A percentile compares a stretch with the other conserved stretches of the same genome.
These are phyloP conservation scores for Augiades crinisus DNA, from an alignment of 2,888 invertebrate genomes.

Conservation along the genomic window DNA sequence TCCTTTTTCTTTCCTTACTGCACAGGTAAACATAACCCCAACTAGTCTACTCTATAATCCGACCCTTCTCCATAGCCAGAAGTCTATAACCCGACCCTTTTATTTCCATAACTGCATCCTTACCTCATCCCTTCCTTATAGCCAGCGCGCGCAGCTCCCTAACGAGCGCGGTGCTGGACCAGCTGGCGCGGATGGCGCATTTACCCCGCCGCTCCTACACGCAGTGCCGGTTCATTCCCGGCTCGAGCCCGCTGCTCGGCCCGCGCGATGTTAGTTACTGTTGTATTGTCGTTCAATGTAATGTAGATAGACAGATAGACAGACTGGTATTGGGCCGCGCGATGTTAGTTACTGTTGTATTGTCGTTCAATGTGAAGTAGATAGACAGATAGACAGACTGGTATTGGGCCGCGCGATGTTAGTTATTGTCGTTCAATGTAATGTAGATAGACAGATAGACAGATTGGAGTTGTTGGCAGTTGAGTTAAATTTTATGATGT, in stretches of 20 bases:
- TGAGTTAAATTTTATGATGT: too few species aligned
- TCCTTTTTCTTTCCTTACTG: too few species aligned
- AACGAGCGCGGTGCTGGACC: slow-evolving; percentile 36
- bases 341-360: slow-evolving; percentile 45
- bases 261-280: slow-evolving; percentile 45
- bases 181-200: slow-evolving; percentile 33
- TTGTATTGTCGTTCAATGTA: too few species aligned
- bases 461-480: too few species aligned
- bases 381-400: too few species aligned
- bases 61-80: too few species aligned
- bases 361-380: too few species aligned
- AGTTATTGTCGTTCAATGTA: too few species aligned
- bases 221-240: slow-evolving; percentile 36
- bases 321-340: slow-evolving; percentile 32
- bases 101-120: not conserved
- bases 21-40: too few species aligned
- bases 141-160: slow-evolving; percentile 15
- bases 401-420: slow-evolving; percentile 41
- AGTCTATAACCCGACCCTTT: not conserved
- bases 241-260: slow-evolving; percentile 12
- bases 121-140: not conserved
- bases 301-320: too few species aligned
- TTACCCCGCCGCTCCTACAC: slow-evolving; percentile 25
- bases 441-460: too few species aligned
- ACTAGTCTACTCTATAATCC: too few species aligned